Conservation (phyloP, 30 jellyfish, hydroid and myxozoan genomes). For the Cassiopea xamachana region DNA sequence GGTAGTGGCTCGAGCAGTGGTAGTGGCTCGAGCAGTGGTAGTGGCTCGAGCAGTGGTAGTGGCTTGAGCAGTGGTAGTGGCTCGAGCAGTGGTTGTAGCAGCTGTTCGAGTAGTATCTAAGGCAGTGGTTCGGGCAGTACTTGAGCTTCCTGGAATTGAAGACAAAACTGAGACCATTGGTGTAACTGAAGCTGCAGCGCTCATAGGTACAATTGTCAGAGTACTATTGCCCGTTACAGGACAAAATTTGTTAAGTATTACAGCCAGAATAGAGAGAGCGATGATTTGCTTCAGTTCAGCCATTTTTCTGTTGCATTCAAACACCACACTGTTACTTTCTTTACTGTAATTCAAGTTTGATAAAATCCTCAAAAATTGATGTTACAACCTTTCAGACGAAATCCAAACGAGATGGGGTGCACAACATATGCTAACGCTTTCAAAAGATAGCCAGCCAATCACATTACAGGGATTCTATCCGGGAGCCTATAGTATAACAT, state of each 20-base stretch:
- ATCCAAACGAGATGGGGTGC: background rate
- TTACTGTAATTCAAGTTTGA: background rate
- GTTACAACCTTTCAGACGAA: background rate
- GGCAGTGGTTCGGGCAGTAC: too few species aligned
- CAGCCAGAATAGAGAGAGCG: background rate
- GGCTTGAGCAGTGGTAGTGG: too few species aligned
- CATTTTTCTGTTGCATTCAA: background rate
- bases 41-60: too few species aligned
- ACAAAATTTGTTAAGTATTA: background rate
- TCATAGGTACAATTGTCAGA: background rate
- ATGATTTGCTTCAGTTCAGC: background rate
- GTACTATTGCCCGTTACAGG: slow-evolving; percentile 4
- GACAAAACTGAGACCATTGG: too few species aligned
- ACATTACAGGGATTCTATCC: background rate
- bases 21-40: too few species aligned
- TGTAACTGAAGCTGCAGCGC: background rate
- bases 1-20: too few species aligned
- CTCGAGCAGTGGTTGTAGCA: background rate
- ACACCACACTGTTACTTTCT: background rate
- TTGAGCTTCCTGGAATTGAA: too few species aligned
- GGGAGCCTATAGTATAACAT: background rate
- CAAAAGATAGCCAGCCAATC: slow-evolving; percentile 23
- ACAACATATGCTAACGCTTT: background rate
- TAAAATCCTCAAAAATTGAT: background rate
- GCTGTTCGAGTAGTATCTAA: too few species aligned